phyloP scores from a whole-genome alignment of 2,888 invertebrate genomes.

The Torymus auratus region DNA sequence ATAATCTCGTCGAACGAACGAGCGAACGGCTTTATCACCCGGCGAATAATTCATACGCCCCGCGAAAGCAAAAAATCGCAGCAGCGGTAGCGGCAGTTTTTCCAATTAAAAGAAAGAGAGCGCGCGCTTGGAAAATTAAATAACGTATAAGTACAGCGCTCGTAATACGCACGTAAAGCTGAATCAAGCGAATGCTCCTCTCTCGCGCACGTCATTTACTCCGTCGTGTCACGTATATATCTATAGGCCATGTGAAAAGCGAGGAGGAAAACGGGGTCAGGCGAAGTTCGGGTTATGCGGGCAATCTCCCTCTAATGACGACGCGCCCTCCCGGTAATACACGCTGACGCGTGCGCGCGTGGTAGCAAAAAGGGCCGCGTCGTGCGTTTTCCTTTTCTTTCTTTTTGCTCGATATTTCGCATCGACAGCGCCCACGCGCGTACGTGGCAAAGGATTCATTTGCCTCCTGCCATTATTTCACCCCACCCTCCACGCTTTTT shows the following conservation, averaged over 20 bases:
- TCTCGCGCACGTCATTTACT: background rate
- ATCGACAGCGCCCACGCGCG: background rate
- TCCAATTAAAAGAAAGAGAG: conserved; percentile 45
- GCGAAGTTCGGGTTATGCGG: conserved; percentile 25
- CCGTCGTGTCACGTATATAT: background rate
- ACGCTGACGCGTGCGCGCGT: conserved; percentile 5
- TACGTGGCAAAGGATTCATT: conserved; percentile 47
- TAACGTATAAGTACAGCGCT: conserved; percentile 11
- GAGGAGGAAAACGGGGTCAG: conserved; percentile 47
- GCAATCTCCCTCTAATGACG: conserved; percentile 56
- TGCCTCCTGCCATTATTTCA: conserved; percentile 31
- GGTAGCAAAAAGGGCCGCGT: background rate
- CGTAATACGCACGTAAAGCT: background rate
- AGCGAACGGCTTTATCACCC: no score
- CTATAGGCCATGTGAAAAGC: conserved; percentile 1
- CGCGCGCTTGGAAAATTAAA: conserved; percentile 24
- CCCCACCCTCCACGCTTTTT: conserved; percentile 14
- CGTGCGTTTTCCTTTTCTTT: conserved; percentile 9
- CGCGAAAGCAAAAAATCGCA: background rate
- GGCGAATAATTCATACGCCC: no score
- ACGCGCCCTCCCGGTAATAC: conserved; percentile 18
- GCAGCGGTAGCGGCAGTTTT: background rate
- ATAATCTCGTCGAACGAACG: conserved; percentile 1
- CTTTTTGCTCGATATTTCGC: conserved; percentile 4
- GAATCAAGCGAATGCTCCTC: conserved; percentile 19